Evolutionary conservation across 2,888 invertebrate species (phyloP).

Genomic region (Trypoxylon attenuatum): DNA sequence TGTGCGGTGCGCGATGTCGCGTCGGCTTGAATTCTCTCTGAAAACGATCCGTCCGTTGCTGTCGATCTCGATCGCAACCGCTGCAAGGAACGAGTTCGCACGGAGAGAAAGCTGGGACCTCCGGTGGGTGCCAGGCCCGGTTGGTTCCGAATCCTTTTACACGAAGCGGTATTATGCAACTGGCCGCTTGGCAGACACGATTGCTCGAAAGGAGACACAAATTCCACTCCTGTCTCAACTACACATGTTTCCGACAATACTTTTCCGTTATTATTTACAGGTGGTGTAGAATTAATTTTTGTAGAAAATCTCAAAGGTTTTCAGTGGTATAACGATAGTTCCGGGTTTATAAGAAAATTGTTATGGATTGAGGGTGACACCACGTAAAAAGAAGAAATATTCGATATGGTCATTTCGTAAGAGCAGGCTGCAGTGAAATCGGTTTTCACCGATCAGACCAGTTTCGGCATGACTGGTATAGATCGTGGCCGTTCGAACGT

Average conservation of each 20-base stretch:
- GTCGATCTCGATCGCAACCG: slow-evolving; percentile 40
- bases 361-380: too few relatives aligned
- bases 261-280: too few relatives aligned
- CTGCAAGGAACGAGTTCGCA: slow-evolving; percentile 39
- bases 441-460: slow-evolving; percentile 34
- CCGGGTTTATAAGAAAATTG: too few relatives aligned
- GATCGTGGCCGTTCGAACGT: neutral
- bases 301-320: too few relatives aligned
- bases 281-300: too few relatives aligned
- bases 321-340: too few relatives aligned
- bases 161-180: slow-evolving; percentile 35
- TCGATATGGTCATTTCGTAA: too few relatives aligned
- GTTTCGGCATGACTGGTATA: slow-evolving; percentile 12
- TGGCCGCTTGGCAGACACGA: slow-evolving; percentile 30
- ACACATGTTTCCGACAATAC: too few relatives aligned
- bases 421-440: slow-evolving; percentile 11
- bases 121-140: slow-evolving; percentile 24
- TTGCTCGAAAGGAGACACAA: slow-evolving; percentile 31
- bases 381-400: neutral
- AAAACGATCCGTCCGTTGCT: too few relatives aligned
- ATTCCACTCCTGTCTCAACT: too few relatives aligned
- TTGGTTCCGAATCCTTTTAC: slow-evolving; percentile 40
- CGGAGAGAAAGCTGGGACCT: slow-evolving; percentile 51
- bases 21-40: too few relatives aligned
- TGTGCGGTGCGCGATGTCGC: too few relatives aligned